A percentile compares a stretch with the other conserved stretches of the same genome.
phyloP scores from a whole-genome alignment of 2,888 invertebrate species.

The Pristionchus entomophagus region DNA sequence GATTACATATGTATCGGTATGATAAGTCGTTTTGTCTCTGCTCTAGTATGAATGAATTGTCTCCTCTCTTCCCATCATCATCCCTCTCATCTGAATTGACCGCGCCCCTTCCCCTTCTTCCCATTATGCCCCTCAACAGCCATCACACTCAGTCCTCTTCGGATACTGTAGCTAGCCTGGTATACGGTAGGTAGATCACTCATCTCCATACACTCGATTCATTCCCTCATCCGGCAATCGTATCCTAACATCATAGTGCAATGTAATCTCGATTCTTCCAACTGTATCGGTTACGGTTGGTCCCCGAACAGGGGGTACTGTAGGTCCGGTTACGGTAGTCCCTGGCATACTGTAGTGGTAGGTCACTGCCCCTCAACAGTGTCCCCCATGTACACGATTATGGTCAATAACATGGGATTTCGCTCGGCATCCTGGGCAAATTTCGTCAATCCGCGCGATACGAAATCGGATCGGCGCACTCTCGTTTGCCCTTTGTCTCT shows the following conservation, averaged over 20 bases:
- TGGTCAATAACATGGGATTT: slow-evolving; percentile 36
- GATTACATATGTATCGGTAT: slow-evolving; percentile 36
- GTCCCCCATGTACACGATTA: not conserved
- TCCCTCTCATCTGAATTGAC: not conserved
- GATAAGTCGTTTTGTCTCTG: slow-evolving; percentile 32
- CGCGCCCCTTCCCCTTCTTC: not conserved
- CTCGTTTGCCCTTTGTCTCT: not conserved
- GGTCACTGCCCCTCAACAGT: not conserved
- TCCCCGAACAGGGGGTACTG: too few species aligned
- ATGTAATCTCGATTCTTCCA: too few species aligned
- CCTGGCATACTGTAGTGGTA: not conserved
- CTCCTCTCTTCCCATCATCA: not conserved
- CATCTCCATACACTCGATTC: too few species aligned
- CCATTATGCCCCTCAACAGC: slow-evolving; percentile 19
- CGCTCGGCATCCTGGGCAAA: not conserved
- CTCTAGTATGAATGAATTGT: slow-evolving; percentile 37
- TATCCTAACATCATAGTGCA: too few species aligned
- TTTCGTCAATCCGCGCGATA: not conserved
- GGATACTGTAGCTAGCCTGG: too few species aligned
- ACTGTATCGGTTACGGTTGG: not conserved
- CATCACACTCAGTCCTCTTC: too few species aligned
- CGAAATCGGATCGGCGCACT: slow-evolving; percentile 16
- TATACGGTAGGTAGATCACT: too few species aligned
- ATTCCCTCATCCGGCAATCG: too few species aligned
- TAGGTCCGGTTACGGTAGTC: slow-evolving; percentile 1